Evolutionary conservation across 2,888 invertebrate genomes (phyloP).

Genomic region (Cheiracanthium punctorium): DNA sequence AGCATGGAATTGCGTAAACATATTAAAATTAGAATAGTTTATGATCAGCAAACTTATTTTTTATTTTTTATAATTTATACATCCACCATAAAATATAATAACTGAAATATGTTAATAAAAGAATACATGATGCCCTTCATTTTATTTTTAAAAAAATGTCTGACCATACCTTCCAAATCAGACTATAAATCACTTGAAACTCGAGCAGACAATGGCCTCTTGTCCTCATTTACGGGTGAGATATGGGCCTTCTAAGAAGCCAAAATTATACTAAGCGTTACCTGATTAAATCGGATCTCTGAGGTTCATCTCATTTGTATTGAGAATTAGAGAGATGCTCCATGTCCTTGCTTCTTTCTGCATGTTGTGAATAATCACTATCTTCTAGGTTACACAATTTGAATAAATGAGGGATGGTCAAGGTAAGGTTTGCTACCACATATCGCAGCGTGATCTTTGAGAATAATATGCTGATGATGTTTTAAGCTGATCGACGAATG

Average conservation of each 20-base stretch:
- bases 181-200: background rate
- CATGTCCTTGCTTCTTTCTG: background rate
- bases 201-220: background rate
- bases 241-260: background rate
- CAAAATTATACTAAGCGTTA: conserved; percentile 21
- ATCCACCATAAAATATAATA: no score
- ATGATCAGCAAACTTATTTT: no score
- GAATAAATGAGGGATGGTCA: background rate
- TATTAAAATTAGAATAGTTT: no score
- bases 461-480: no score
- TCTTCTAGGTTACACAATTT: background rate
- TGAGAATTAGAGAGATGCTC: background rate
- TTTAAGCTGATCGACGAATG: no score
- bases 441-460: no score
- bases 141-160: no score
- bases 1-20: no score
- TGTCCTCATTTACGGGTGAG: background rate
- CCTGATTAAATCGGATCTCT: background rate
- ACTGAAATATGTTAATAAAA: no score
- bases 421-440: background rate
- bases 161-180: no score
- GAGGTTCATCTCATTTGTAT: background rate
- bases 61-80: no score
- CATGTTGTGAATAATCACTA: background rate
- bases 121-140: no score